Evolutionary conservation across 2,797 vertebrate genomes (phyloP).

Genomic region (Ataeniobius toweri): DNA sequence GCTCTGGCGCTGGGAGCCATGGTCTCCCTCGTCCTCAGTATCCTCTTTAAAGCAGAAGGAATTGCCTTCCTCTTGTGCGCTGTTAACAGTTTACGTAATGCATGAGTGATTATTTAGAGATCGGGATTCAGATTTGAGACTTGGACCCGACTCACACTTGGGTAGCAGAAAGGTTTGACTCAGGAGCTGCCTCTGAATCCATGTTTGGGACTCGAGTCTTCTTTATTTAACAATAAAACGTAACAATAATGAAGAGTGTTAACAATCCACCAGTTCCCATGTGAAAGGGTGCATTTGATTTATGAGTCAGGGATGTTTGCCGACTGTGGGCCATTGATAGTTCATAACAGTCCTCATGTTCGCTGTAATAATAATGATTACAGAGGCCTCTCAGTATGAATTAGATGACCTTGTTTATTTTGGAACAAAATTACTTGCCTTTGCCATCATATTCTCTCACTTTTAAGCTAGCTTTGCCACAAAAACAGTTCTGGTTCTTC

Average conservation of each 20-base stretch:
- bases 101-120: too few relatives aligned
- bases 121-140: neutral
- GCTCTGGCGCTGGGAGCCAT: conserved; percentile 85
- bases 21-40: conserved; percentile 90
- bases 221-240: too few relatives aligned
- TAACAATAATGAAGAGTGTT: too few relatives aligned
- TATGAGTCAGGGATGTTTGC: neutral
- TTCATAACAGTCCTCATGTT: neutral
- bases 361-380: neutral
- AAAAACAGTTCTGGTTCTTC: too few relatives aligned
- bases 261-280: too few relatives aligned
- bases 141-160: too few relatives aligned
- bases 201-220: neutral
- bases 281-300: neutral
- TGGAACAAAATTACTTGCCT: neutral
- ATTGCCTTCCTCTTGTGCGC: neutral
- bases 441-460: too few relatives aligned
- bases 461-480: too few relatives aligned
- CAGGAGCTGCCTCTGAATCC: neutral
- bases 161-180: too few relatives aligned
- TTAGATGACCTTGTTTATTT: neutral
- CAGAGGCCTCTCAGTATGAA: neutral
- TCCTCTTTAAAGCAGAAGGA: conserved; percentile 77
- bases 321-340: neutral
- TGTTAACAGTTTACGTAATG: too few relatives aligned